Evolutionary conservation across 2,888 invertebrate species (phyloP), one percentile per base, ranked within the genome.

Genomic region (Eledone cirrhosa): DNA sequence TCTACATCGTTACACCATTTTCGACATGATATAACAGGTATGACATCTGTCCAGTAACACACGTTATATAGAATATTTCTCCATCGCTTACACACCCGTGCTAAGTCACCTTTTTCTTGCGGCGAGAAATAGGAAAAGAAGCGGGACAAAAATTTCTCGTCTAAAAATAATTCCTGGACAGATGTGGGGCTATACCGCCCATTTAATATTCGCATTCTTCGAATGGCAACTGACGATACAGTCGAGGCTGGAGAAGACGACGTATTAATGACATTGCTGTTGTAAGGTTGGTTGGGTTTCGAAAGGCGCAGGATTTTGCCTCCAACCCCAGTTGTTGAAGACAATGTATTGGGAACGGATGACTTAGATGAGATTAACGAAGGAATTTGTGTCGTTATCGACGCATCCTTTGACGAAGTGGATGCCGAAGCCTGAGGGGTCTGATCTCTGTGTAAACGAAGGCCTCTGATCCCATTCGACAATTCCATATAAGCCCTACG

Each of bases 71-170:
- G 92, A 79, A 96, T 93, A 89, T 97, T 96, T 82, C 96, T 93
- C 97, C 97, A 98, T 89, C 94, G 93, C 81, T 93, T 93, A 92
- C 97, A 97, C 79, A 96, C 94, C 91, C 95, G 95, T 19, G 96
- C 95, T 85, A 97, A 92, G 22, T 93, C 92, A 81, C 95, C 93
- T 81, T 96, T 92, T 86, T 97, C 97, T 84, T 93, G 93, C 22
- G 95, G 85, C 48, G 86, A 87, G 86, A 90, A 88, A 82, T 90
- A 89, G 80, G 86, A 82, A 91, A 97, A 97, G 92, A 97, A 95
- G 88, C 93, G 93, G 80, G 94, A 93, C 65, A 98, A 93, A 91
- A 97, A 97, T 83, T 94, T 93, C 85, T 96, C 96, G 89, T 97
- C 97, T 88, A 94, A 92, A 90, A 96, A 93, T 85, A 97, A 78